Conservation (phyloP, 1,140 invertebrate species). For the Musca vetustissima region DNA sequence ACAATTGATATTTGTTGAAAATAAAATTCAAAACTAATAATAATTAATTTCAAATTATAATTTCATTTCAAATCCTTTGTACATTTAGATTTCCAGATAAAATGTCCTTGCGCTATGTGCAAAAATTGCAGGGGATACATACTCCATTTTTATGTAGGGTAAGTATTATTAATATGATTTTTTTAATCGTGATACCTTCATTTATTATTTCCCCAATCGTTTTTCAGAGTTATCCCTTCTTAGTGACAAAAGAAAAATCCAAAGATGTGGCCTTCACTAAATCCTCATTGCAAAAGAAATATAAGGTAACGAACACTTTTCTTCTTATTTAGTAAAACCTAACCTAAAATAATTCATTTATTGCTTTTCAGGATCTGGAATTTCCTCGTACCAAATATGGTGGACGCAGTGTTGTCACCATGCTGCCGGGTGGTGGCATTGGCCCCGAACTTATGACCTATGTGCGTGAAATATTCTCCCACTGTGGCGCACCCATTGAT, state of each 20-base stretch:
- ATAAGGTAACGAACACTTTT: conserved; percentile 33
- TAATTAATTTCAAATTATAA: too few relatives aligned
- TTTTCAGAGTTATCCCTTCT: conserved; percentile 46
- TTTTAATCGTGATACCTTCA: too few relatives aligned
- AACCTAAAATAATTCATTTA: background rate
- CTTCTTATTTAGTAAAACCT: too few relatives aligned
- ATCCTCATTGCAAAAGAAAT: conserved; percentile 46
- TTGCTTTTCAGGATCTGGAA: conserved; percentile 46
- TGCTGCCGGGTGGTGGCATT: conserved; percentile 92
- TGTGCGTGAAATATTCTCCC: conserved; percentile 82
- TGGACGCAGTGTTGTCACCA: conserved; percentile 88
- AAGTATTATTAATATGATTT: conserved; percentile 32
- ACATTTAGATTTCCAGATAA: background rate
- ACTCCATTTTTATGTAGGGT: conserved; percentile 48
- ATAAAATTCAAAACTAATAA: too few relatives aligned
- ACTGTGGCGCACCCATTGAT: conserved; percentile 91
- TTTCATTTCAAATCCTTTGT: too few relatives aligned
- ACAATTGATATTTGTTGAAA: too few relatives aligned
- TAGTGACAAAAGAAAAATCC: conserved; percentile 52
- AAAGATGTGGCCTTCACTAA: conserved; percentile 53
- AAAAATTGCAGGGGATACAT: conserved; percentile 47
- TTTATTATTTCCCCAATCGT: too few relatives aligned
- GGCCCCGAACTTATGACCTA: conserved; percentile 91
- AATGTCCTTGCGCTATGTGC: conserved; percentile 51
- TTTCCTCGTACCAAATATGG: conserved; percentile 89